These are phyloP conservation scores for Brachionus plicatilis DNA, from an alignment of 1,140 invertebrate species.

Conservation along the genomic window DNA sequence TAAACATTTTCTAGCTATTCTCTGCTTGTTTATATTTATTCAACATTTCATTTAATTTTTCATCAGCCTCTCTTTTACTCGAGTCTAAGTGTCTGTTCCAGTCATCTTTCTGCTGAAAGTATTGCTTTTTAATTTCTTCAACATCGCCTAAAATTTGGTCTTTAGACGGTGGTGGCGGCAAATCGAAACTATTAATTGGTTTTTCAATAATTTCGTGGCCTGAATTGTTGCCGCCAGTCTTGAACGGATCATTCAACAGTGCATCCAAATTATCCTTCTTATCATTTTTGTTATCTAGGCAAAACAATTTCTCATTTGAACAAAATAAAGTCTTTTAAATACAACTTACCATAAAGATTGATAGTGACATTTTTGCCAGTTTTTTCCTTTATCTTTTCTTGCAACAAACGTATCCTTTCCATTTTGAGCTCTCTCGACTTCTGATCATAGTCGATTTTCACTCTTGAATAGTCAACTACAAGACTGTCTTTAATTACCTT, in stretches of 20 bases:
- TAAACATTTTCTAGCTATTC: background rate
- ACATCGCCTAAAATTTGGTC: slow-evolving; percentile 38
- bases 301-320: background rate
- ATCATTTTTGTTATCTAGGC: background rate
- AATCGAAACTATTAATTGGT: slow-evolving; percentile 4
- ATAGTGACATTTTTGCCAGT: slow-evolving; percentile 25
- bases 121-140: slow-evolving; percentile 38
- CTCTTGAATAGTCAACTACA: slow-evolving; percentile 18
- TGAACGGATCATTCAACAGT: slow-evolving; percentile 18
- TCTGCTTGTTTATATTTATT: background rate
- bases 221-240: background rate
- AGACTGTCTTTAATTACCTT: slow-evolving; percentile 30
- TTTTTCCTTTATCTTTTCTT: slow-evolving; percentile 39
- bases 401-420: slow-evolving; percentile 8
- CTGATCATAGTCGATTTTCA: slow-evolving; percentile 32
- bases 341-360: slow-evolving; percentile 23
- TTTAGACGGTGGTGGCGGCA: slow-evolving; percentile 37
- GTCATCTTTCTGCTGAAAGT: slow-evolving; percentile 29
- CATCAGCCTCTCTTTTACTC: slow-evolving; percentile 29
- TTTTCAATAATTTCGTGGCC: slow-evolving; percentile 1
- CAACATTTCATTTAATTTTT: slow-evolving; percentile 38
- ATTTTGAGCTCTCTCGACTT: slow-evolving; percentile 26
- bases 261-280: slow-evolving; percentile 18
- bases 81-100: slow-evolving; percentile 34
- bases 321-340: background rate